phyloP scores from a whole-genome alignment of 2,797 vertebrate species.

The Phyllotis vaccarum region DNA sequence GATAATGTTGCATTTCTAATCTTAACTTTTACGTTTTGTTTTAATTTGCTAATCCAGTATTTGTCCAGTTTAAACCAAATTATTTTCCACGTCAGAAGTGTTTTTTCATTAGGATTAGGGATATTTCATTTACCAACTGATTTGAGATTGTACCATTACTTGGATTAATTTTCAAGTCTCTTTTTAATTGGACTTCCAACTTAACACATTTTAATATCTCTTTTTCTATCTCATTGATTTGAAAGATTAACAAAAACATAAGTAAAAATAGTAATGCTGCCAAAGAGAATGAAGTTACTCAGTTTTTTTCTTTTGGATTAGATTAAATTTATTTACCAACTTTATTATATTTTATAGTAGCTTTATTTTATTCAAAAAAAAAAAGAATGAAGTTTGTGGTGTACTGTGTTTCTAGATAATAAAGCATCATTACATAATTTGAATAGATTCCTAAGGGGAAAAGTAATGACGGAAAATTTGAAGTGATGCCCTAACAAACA shows the following conservation, averaged over 20 bases:
- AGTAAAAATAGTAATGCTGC: conserved; percentile 42
- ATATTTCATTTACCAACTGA: not conserved
- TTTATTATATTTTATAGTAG: conserved; percentile 55
- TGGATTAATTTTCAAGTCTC: conserved; percentile 61
- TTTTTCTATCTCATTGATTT: conserved; percentile 47
- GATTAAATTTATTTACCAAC: conserved; percentile 48
- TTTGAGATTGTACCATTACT: conserved; percentile 43
- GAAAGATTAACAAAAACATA: conserved; percentile 42
- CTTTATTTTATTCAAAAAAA: conserved; percentile 47
- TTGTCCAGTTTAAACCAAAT: conserved; percentile 36
- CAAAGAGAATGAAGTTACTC: conserved; percentile 30
- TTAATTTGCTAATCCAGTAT: conserved; percentile 42
- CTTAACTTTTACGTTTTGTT: conserved; percentile 48
- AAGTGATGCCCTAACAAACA: conserved; percentile 25
- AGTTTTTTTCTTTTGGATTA: conserved; percentile 52
- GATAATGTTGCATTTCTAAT: not conserved
- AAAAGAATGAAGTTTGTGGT: not conserved
- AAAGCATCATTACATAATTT: not conserved
- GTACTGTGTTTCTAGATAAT: not conserved
- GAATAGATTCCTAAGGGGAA: conserved; percentile 40
- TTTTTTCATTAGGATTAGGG: conserved; percentile 42
- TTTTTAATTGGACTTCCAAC: conserved; percentile 48
- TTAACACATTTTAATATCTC: not conserved
- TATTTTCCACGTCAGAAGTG: conserved; percentile 4
- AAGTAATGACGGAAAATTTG: conserved; percentile 63